A percentile compares a stretch with the other conserved stretches of the same genome.
These are phyloP conservation scores for Fragum sueziense DNA, from an alignment of 2,888 invertebrate species.

Conservation along the genomic window DNA sequence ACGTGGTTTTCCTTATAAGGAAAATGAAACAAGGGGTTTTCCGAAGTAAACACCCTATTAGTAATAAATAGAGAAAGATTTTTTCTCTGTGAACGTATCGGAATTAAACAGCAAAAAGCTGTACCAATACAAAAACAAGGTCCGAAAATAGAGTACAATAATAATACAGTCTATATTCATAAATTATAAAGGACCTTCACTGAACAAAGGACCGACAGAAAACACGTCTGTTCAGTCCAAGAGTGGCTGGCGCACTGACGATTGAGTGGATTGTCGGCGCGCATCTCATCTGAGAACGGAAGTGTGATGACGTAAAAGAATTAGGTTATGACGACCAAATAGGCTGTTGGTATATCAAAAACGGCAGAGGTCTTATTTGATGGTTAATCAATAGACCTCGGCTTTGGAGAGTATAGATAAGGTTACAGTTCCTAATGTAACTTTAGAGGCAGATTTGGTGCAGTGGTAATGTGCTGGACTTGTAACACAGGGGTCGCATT, in stretches of 20 bases:
- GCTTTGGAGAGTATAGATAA: too few relatives aligned
- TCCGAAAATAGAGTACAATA: too few relatives aligned
- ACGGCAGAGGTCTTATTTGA: too few relatives aligned
- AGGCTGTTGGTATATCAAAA: too few relatives aligned
- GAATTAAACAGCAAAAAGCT: slow-evolving; percentile 7
- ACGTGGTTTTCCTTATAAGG: slow-evolving; percentile 2
- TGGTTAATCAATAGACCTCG: too few relatives aligned
- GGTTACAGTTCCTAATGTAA: too few relatives aligned
- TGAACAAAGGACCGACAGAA: neutral
- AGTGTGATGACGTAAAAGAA: slow-evolving; percentile 16
- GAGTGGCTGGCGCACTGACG: slow-evolving; percentile 6
- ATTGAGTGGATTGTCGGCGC: slow-evolving; percentile 3
- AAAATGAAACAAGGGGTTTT: neutral
- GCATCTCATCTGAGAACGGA: slow-evolving; percentile 17
- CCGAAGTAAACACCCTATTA: neutral
- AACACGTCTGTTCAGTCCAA: neutral
- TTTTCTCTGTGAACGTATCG: too few relatives aligned
- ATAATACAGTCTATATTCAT: neutral
- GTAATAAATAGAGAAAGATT: too few relatives aligned
- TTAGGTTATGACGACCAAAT: too few relatives aligned
- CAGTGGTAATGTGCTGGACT: too few relatives aligned
- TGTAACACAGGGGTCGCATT: too few relatives aligned
- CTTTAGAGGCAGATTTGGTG: too few relatives aligned
- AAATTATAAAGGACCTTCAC: neutral
- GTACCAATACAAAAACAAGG: neutral